These are phyloP conservation scores for Littorina saxatilis DNA, from an alignment of 1,140 invertebrate species.

Conservation along the genomic window DNA sequence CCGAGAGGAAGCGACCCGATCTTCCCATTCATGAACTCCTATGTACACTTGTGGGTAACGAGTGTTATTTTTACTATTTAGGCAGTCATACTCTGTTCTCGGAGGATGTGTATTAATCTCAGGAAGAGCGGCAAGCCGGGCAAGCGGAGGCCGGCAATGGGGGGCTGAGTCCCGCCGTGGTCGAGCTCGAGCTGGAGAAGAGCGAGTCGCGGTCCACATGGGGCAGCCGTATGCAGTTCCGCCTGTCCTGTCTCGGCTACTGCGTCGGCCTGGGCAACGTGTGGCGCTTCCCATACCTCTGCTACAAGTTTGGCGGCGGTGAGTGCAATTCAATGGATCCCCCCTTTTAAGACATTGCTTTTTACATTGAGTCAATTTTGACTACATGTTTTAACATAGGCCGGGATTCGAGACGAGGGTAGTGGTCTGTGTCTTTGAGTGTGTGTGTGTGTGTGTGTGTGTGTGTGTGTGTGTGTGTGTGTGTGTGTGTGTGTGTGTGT, in stretches of 20 bases:
- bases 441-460: conserved; percentile 12
- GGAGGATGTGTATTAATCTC: neutral
- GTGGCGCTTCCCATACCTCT: neutral
- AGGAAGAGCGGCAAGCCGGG: neutral
- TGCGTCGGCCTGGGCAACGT: neutral
- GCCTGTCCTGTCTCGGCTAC: conserved; percentile 2
- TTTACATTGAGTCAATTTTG: neutral
- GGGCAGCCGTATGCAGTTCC: neutral
- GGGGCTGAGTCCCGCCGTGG: neutral
- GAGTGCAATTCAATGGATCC: neutral
- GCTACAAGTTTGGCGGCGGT: neutral
- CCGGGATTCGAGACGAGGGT: too few relatives aligned
- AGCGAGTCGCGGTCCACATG: neutral
- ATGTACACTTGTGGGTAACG: too few relatives aligned
- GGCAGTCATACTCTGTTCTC: too few relatives aligned
- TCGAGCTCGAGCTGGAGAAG: too few relatives aligned
- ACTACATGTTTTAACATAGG: too few relatives aligned
- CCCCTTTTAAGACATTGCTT: too few relatives aligned
- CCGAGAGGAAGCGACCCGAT: too few relatives aligned
- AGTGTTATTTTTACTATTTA: too few relatives aligned
- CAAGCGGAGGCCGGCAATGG: neutral
- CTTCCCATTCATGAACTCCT: too few relatives aligned
- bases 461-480: conserved; percentile 7
- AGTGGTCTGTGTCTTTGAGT: neutral
- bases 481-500: neutral